A percentile compares a stretch with the other conserved stretches of the same genome.
Conservation (phyloP, 2,113 vertebrate species). For the Crypturellus undulatus region DNA sequence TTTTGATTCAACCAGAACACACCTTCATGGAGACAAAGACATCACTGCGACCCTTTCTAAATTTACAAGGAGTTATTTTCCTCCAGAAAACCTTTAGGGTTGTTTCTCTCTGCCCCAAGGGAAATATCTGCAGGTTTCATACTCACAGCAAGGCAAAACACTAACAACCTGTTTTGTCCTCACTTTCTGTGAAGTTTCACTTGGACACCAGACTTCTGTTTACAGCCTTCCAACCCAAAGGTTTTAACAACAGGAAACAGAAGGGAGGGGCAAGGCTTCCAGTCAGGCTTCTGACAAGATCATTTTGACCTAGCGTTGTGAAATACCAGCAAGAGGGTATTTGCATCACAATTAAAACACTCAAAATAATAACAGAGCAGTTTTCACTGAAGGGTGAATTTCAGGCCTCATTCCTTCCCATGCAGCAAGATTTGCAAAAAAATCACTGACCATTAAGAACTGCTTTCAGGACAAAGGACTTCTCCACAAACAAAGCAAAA, state of each 20-base stretch:
- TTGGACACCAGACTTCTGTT: slow-evolving; percentile 41
- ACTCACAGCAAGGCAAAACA: slow-evolving; percentile 15
- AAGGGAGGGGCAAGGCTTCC: slow-evolving; percentile 68
- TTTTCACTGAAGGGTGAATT: slow-evolving; percentile 55
- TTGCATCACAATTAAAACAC: slow-evolving; percentile 61
- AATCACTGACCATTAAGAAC: slow-evolving; percentile 54
- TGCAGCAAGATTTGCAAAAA: slow-evolving; percentile 14
- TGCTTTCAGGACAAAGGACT: slow-evolving; percentile 39
- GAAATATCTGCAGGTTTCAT: slow-evolving; percentile 31
- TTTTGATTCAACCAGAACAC: background rate
- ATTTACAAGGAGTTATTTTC: slow-evolving; percentile 19
- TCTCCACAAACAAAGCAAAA: slow-evolving; percentile 40
- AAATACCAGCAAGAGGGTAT: slow-evolving; percentile 55
- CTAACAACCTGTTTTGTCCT: slow-evolving; percentile 30
- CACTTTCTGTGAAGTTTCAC: slow-evolving; percentile 33
- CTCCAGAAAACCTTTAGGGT: slow-evolving; percentile 35
- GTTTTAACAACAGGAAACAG: slow-evolving; percentile 67
- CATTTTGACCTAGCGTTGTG: slow-evolving; percentile 52
- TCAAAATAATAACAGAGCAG: slow-evolving; percentile 41
- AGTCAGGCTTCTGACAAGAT: slow-evolving; percentile 66
- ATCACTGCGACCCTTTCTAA: background rate
- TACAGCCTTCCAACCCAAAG: slow-evolving; percentile 57
- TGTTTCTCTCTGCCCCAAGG: slow-evolving; percentile 23
- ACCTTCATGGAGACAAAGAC: background rate
- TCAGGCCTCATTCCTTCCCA: slow-evolving; percentile 39